Evolutionary conservation across 2,797 vertebrate genomes (phyloP), one percentile per base, ranked within the genome.

Genomic region (Atherinosoma microstoma): DNA sequence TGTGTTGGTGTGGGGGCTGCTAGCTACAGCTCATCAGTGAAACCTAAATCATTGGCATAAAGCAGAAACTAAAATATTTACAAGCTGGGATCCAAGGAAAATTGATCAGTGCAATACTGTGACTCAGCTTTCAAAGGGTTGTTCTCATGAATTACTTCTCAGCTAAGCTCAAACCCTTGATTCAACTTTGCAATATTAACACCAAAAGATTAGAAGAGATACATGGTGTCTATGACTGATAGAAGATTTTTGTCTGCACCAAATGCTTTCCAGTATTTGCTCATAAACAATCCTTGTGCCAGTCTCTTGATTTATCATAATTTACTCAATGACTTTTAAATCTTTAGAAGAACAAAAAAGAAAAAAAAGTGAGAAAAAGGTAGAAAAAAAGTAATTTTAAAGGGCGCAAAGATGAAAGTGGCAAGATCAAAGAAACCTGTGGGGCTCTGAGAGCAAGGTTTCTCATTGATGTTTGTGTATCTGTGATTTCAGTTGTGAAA

Each of bases 331-430:
- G 30, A 70, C 61, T 76, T 84, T 58, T 68, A 53, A 65, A 12
- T 62, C 13, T 75, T 76, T 27, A 78, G 70, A 60, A 35, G 38
- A 82, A 80, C 51, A 11, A 64, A 34, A 78, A 64, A 69, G 30
- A 76, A 70, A 56, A 62, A 72, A 70, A 12, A 47, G 29, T 57
- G 47, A 62, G 51, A 6, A 62, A 63, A 73, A 58, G 20, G 34
- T 20, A 20, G 16, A 24, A 67, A 65, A 65, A 54, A 1, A 73
- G 54, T 49, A 3, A 36, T 67, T 79, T 79, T 56, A 69, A 83
- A 47, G 58, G 67, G 73, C n/a, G 62, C 47, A 51, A 29, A 77
- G 80, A 91, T 85, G 63, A 91, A 90, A 85, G 79, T 24, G 58
- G 61, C 30, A 69, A 38, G 69, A 73, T 84, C 78, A 86, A 80